Evolutionary conservation across 2,888 invertebrate species (phyloP).

Genomic region (Dicranocentrus wangi): DNA sequence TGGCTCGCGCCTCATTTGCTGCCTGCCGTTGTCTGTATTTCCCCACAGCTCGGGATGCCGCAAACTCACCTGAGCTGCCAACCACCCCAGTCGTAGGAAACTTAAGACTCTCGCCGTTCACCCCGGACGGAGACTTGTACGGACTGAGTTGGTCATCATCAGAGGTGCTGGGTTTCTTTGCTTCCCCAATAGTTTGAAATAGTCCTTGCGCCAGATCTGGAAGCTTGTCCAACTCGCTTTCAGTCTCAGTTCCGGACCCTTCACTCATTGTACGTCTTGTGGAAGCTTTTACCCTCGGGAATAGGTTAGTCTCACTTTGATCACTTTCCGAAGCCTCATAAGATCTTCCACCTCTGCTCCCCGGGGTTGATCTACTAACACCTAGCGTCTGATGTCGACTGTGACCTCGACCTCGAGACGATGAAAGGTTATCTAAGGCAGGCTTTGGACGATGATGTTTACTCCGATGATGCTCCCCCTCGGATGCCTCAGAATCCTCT

Average conservation of each 20-base stretch:
- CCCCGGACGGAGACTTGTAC: constrained; percentile 47
- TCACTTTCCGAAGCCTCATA: constrained; percentile 72
- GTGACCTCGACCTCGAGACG: constrained; percentile 35
- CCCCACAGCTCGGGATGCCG: constrained; percentile 86
- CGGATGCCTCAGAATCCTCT: constrained; percentile 72
- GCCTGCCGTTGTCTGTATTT: constrained; percentile 81
- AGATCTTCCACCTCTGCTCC: constrained; percentile 66
- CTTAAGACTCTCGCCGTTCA: constrained; percentile 71
- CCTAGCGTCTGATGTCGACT: constrained; percentile 44
- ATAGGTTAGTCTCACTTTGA: constrained; percentile 69
- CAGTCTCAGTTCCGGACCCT: constrained; percentile 78
- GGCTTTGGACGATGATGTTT: constrained; percentile 62
- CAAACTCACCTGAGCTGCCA: constrained; percentile 83
- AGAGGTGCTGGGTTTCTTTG: constrained; percentile 47
- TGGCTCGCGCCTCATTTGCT: constrained; percentile 64
- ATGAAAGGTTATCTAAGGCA: constrained; percentile 46
- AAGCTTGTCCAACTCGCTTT: constrained; percentile 77
- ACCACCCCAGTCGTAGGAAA: constrained; percentile 79
- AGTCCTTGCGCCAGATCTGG: constrained; percentile 79
- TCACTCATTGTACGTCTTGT: constrained; percentile 70
- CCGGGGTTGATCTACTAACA: constrained; percentile 40
- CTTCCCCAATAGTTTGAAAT: constrained; percentile 84
- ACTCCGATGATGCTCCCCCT: constrained; percentile 60
- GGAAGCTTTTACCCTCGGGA: constrained; percentile 68
- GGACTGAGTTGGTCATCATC: constrained; percentile 53